These are phyloP conservation scores for Trichacis sp. DNA, from an alignment of 2,888 invertebrate species.

Conservation along the genomic window DNA sequence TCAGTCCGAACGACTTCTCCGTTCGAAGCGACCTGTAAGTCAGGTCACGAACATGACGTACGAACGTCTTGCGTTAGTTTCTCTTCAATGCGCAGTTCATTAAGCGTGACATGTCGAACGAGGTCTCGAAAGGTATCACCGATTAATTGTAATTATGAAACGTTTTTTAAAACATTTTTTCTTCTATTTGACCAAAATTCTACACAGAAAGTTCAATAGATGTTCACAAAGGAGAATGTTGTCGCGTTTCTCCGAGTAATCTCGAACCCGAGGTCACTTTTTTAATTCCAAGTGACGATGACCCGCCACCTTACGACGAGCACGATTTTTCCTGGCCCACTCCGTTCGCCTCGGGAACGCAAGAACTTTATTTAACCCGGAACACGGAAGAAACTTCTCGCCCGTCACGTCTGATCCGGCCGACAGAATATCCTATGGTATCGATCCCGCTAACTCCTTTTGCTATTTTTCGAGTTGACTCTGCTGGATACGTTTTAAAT, in stretches of 20 bases:
- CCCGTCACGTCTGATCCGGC: neutral
- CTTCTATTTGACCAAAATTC: neutral
- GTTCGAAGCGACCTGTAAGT: constrained; percentile 26
- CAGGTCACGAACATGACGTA: constrained; percentile 35
- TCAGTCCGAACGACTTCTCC: constrained; percentile 26
- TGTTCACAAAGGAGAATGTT: neutral
- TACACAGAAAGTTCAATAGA: neutral
- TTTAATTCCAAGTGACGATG: constrained; percentile 14
- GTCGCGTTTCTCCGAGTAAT: neutral
- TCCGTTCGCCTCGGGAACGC: constrained; percentile 10
- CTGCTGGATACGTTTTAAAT: constrained; percentile 9
- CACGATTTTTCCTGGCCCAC: constrained; percentile 17
- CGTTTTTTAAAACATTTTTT: no score
- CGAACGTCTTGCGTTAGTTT: constrained; percentile 29
- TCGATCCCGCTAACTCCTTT: neutral
- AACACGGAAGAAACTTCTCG: constrained; percentile 13
- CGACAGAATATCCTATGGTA: no score
- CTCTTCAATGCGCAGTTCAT: constrained; percentile 26
- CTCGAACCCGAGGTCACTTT: constrained; percentile 7
- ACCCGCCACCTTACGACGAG: constrained; percentile 21
- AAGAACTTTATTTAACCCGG: constrained; percentile 11
- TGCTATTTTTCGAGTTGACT: constrained; percentile 15
- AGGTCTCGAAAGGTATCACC: neutral
- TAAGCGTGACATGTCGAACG: constrained; percentile 15
- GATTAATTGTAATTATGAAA: no score